These are phyloP conservation scores for Nestor notabilis DNA, from an alignment of 2,113 vertebrate species.

Conservation along the genomic window DNA sequence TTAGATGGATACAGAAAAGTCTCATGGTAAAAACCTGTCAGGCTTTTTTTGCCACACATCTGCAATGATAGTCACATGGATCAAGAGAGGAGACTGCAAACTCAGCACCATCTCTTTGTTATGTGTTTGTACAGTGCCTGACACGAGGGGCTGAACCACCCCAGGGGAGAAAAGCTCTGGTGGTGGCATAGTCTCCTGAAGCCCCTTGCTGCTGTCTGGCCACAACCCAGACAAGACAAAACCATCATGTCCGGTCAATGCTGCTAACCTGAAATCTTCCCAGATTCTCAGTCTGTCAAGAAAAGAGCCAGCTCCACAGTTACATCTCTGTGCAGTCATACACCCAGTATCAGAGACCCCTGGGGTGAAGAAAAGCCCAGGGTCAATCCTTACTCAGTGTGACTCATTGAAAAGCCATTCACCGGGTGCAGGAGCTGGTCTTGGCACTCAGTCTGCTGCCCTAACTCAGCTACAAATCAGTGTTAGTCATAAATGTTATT, in stretches of 20 bases:
- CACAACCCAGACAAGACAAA: not conserved
- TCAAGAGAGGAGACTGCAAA: not conserved
- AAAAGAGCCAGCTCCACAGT: not conserved
- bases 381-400: not conserved
- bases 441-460: not conserved
- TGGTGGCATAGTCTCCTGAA: not conserved
- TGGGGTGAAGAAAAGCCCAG: not conserved
- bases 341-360: not conserved
- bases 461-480: not conserved
- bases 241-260: not conserved
- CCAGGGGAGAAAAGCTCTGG: not conserved
- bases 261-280: not conserved
- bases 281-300: not conserved
- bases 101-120: not conserved
- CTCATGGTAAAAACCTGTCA: fast-evolving
- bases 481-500: not conserved
- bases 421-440: not conserved
- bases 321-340: fast-evolving
- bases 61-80: not conserved
- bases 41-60: not conserved
- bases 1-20: not conserved
- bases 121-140: not conserved
- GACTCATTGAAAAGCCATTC: not conserved
- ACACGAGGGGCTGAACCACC: not conserved
- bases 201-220: not conserved